Evolutionary conservation across 2,113 vertebrate genomes (phyloP).

Genomic region (Cyrtonyx montezumae): DNA sequence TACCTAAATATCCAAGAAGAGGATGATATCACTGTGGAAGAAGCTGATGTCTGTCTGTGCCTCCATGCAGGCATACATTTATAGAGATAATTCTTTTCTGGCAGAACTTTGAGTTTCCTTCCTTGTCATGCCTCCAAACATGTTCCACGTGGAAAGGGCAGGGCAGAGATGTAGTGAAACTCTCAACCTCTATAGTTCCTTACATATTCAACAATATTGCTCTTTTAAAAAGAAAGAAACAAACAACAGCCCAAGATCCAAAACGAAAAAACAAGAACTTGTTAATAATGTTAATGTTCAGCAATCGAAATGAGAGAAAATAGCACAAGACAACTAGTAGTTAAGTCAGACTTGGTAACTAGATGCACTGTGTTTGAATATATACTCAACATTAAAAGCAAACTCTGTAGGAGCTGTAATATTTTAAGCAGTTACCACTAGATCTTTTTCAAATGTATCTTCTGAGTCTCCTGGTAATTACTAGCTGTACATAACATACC

Average conservation of each 20-base stretch:
- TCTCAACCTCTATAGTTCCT: background rate
- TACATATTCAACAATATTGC: background rate
- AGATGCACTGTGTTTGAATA: background rate
- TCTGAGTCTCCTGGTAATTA: conserved; percentile 61
- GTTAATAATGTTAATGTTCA: too few species aligned
- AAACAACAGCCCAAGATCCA: background rate
- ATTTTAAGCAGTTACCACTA: conserved; percentile 40
- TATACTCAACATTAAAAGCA: conserved; percentile 46
- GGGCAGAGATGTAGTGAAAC: background rate
- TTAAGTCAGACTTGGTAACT: conserved; percentile 9
- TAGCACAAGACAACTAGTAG: background rate
- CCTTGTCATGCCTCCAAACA: background rate
- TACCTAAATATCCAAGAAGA: background rate
- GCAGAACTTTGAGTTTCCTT: background rate
- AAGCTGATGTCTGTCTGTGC: background rate
- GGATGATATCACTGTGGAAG: background rate
- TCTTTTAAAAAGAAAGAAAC: background rate
- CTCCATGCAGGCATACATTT: background rate
- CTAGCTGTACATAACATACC: conserved; percentile 20
- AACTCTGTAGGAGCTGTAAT: conserved; percentile 7
- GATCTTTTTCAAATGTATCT: conserved; percentile 35
- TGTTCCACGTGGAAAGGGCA: background rate
- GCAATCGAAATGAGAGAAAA: too few species aligned
- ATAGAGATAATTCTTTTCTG: background rate
- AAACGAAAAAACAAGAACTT: background rate